Conservation (phyloP, 2,797 vertebrate genomes). For the Pogonophryne albipinna region DNA sequence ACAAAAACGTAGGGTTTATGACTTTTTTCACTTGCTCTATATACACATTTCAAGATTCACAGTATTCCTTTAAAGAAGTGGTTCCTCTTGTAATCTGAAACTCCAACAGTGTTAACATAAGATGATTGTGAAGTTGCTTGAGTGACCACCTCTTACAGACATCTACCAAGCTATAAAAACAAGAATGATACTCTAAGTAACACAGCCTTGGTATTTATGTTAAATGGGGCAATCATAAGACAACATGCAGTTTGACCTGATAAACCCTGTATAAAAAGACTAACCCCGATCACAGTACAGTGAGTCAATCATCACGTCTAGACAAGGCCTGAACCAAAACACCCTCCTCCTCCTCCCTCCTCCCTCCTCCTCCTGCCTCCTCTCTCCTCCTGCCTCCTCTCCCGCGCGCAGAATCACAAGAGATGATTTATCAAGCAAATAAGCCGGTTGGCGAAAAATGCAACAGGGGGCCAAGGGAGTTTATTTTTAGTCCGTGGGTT, state of each 20-base stretch:
- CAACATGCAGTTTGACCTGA: conserved; percentile 6
- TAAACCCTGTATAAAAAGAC: conserved; percentile 7
- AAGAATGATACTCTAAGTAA: too few species aligned
- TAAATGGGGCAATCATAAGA: neutral
- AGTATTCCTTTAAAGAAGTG: neutral
- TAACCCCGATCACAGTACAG: conserved; percentile 18
- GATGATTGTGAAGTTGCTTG: neutral
- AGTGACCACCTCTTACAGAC: conserved; percentile 21
- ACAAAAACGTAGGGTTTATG: too few species aligned
- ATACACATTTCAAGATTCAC: neutral
- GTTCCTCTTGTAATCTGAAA: neutral
- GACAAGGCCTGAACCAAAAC: conserved; percentile 60
- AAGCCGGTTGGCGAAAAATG: conserved; percentile 29
- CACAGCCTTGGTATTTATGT: neutral
- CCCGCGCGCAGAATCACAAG: conserved; percentile 14
- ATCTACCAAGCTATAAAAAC: neutral
- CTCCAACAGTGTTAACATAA: neutral
- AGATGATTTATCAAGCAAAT: conserved; percentile 47
- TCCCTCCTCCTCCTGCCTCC: conserved; percentile 8
- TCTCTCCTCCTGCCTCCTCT: conserved; percentile 10
- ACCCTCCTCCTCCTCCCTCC: conserved; percentile 31
- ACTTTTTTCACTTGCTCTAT: too few species aligned
- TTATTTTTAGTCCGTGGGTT: conserved; percentile 49
- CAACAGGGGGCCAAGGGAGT: conserved; percentile 14
- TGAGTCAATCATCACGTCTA: conserved; percentile 55